Conservation (phyloP, 2,113 vertebrate species). For the Nannospalax galili region DNA sequence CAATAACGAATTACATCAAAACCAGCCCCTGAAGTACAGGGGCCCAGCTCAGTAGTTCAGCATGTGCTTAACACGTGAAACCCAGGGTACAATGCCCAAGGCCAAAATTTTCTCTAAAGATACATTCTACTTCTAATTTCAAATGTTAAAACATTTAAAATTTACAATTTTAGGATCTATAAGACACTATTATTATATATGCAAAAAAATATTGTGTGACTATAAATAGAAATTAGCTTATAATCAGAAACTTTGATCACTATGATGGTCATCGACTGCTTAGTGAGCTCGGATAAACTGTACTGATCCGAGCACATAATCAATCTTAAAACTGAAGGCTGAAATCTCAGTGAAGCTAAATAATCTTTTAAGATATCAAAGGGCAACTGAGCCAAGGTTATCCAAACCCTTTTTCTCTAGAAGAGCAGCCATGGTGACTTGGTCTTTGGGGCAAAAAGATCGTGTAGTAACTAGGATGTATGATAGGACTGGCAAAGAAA, state of each 20-base stretch:
- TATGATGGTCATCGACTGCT: background rate
- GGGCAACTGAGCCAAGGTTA: background rate
- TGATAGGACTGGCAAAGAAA: background rate
- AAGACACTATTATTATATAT: background rate
- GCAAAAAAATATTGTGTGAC: background rate
- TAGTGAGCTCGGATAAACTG: background rate
- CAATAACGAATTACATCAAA: background rate
- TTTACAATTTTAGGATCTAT: background rate
- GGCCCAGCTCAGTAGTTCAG: background rate
- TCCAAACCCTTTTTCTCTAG: background rate
- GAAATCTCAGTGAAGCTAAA: background rate
- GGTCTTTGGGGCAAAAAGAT: background rate
- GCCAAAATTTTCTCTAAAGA: conserved; percentile 13
- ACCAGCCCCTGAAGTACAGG: background rate
- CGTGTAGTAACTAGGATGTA: no score
- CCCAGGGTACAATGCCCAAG: no score
- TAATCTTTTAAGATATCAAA: background rate
- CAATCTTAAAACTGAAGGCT: background rate
- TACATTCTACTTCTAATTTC: background rate
- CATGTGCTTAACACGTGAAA: background rate
- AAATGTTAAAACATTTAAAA: background rate
- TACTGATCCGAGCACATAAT: background rate
- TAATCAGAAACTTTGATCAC: background rate
- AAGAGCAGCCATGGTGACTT: background rate
- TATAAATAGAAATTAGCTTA: background rate